Conservation (phyloP, 2,113 vertebrate species). For the Picathartes gymnocephalus region DNA sequence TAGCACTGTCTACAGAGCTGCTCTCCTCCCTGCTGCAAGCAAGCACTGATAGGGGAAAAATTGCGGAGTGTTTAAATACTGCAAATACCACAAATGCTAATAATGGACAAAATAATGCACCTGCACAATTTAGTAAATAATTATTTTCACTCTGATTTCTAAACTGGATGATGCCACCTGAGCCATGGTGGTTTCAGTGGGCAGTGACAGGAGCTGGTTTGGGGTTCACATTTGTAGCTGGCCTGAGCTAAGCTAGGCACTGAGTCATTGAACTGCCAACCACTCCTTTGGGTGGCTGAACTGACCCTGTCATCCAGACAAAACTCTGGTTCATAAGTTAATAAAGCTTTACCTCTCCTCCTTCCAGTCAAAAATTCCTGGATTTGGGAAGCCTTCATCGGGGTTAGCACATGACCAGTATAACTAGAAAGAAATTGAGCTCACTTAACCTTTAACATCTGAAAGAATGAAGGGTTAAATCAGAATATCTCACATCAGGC, state of each 20-base stretch:
- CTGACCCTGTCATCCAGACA: neutral
- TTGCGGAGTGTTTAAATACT: neutral
- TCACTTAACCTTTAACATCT: neutral
- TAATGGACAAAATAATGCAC: neutral
- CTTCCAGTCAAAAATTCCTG: neutral
- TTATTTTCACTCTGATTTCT: neutral
- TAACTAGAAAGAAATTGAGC: neutral
- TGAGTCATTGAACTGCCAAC: neutral
- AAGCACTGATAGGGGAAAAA: neutral
- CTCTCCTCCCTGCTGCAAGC: neutral
- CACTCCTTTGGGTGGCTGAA: neutral
- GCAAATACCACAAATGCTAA: neutral
- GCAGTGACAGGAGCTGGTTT: neutral
- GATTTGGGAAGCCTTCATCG: neutral
- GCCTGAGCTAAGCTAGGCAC: neutral
- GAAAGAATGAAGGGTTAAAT: neutral
- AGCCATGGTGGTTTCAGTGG: neutral
- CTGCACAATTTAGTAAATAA: neutral
- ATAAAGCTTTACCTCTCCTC: neutral
- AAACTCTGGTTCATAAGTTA: neutral
- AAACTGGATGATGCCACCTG: neutral
- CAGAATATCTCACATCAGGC: fast-evolving
- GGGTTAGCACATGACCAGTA: neutral
- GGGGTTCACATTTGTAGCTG: fast-evolving
- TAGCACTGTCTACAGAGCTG: neutral